phyloP scores from a whole-genome alignment of 2,113 vertebrate species.

The Malurus cyaneus region DNA sequence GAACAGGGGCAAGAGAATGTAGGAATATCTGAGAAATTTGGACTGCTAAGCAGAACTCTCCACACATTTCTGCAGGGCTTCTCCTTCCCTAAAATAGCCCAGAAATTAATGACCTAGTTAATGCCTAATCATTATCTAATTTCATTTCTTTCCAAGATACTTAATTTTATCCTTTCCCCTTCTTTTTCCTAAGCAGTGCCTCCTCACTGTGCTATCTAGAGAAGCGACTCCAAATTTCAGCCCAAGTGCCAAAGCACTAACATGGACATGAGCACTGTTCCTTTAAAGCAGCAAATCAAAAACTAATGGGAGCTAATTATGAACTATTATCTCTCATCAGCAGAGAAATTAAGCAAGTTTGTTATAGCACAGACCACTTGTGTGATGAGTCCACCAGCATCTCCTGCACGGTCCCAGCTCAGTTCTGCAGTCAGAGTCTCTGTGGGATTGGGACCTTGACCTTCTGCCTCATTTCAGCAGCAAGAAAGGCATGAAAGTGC shows the following conservation, averaged over 20 bases:
- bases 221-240: background rate
- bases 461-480: background rate
- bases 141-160: background rate
- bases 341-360: background rate
- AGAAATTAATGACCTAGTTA: constrained; percentile 35
- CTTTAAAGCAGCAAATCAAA: background rate
- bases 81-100: constrained; percentile 20
- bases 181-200: background rate
- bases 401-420: background rate
- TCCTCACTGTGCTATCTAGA: fast-evolving
- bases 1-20: background rate
- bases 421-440: background rate
- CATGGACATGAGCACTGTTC: fast-evolving
- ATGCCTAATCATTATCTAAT: background rate
- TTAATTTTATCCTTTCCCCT: background rate
- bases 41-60: background rate
- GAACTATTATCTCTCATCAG: background rate
- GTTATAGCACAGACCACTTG: background rate
- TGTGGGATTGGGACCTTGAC: background rate
- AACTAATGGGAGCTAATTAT: background rate
- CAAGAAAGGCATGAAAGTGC: fast-evolving
- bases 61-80: background rate
- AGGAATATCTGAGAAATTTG: background rate
- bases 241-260: background rate
- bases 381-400: background rate